A percentile compares a stretch with the other conserved stretches of the same genome.
Evolutionary conservation across 2,113 vertebrate genomes (phyloP).

Genomic region (Haemorhous mexicanus): DNA sequence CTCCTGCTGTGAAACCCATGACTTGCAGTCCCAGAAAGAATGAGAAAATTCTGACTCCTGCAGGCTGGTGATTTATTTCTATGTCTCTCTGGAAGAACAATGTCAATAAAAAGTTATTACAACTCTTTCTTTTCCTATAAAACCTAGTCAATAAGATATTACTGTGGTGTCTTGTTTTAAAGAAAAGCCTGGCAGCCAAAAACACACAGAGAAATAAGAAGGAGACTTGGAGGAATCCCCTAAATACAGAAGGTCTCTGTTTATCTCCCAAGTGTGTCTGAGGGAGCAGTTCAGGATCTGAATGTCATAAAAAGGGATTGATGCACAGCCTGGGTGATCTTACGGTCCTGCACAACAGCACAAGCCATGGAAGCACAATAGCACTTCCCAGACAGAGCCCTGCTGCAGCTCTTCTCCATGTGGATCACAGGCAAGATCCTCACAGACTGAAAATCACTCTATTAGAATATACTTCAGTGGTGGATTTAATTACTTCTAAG

Average conservation of each 20-base stretch:
- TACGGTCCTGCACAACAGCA: not conserved
- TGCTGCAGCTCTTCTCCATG: not conserved
- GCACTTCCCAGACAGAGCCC: not conserved
- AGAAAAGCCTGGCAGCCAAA: conserved; percentile 18
- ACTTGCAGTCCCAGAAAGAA: not conserved
- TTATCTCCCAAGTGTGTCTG: not conserved
- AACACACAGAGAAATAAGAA: not conserved
- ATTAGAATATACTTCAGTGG: not conserved
- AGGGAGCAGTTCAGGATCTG: not conserved
- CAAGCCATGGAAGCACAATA: not conserved
- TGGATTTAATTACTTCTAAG: not conserved
- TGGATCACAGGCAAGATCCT: not conserved
- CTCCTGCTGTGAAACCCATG: not conserved
- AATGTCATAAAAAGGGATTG: not conserved
- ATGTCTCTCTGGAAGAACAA: not conserved
- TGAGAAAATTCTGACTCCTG: not conserved
- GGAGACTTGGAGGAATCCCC: not conserved
- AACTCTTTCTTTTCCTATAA: conserved; percentile 40
- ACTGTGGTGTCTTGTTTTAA: not conserved
- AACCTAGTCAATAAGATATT: conserved; percentile 52
- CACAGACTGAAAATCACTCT: not conserved
- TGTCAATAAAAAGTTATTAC: conserved; percentile 67
- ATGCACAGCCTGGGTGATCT: not conserved
- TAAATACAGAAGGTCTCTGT: not conserved
- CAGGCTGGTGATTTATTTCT: conserved; percentile 1